phyloP scores from a whole-genome alignment of 2,888 invertebrate species.

The Odontocolon sp. region DNA sequence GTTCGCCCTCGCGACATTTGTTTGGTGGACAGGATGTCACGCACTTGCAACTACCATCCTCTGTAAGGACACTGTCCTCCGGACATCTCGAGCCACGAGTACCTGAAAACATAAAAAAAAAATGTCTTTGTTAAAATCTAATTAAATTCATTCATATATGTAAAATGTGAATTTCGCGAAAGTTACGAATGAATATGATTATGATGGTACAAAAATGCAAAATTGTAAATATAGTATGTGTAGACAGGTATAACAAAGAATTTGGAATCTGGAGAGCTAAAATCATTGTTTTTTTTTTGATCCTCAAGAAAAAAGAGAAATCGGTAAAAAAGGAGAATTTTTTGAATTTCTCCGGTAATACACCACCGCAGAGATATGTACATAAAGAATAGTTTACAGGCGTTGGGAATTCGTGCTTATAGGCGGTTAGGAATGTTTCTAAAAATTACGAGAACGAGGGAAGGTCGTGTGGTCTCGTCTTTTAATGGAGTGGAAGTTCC shows the following conservation, averaged over 20 bases:
- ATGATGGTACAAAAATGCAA: no score
- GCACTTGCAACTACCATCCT: slow-evolving; percentile 75
- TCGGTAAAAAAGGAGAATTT: neutral
- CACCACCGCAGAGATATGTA: neutral
- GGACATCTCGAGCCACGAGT: slow-evolving; percentile 68
- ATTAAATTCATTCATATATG: no score
- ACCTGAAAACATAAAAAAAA: slow-evolving; percentile 51
- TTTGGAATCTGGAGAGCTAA: no score
- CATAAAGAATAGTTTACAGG: no score
- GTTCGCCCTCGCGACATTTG: slow-evolving; percentile 71
- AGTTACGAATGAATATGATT: no score
- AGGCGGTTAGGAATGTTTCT: slow-evolving; percentile 2
- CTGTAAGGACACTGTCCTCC: slow-evolving; percentile 72
- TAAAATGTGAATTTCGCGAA: no score
- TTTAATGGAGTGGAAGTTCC: slow-evolving; percentile 17
- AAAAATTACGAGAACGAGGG: slow-evolving; percentile 23
- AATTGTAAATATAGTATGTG: no score
- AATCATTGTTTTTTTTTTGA: neutral
- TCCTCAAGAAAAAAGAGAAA: neutral
- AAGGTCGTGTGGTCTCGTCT: neutral
- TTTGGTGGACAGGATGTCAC: slow-evolving; percentile 72
- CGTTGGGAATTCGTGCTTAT: slow-evolving; percentile 11
- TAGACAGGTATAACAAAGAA: no score
- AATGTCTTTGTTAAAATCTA: neutral
- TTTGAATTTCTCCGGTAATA: slow-evolving; percentile 10